Percentiles rank a stretch among this genome's conserved stretches.
These are phyloP conservation scores for Rallus limicola DNA, from an alignment of 2,113 vertebrate genomes.

Conservation along the genomic window DNA sequence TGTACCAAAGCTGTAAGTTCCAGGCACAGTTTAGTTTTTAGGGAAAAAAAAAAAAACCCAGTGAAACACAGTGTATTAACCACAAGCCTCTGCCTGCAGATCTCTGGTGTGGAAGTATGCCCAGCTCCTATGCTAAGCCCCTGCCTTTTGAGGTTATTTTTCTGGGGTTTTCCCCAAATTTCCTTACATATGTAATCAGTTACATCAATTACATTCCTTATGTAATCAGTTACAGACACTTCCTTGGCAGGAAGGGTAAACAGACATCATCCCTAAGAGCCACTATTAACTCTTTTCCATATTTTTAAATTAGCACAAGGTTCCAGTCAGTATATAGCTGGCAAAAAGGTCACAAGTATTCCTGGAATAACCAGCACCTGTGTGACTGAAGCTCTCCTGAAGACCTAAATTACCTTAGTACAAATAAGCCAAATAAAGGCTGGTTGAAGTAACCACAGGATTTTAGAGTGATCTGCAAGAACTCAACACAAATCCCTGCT, in stretches of 20 bases:
- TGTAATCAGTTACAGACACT: rapidly evolving
- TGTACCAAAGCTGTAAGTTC: background rate
- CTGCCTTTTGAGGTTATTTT: background rate
- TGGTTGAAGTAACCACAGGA: background rate
- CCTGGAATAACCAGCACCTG: background rate
- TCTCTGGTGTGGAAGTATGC: background rate
- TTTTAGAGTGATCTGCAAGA: background rate
- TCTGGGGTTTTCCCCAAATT: background rate
- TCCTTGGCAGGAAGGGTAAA: background rate
- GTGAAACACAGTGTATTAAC: background rate
- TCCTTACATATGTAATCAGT: background rate
- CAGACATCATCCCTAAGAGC: background rate
- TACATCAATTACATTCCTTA: too few species aligned
- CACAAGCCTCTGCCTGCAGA: too few species aligned
- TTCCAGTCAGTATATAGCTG: background rate
- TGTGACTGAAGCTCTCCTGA: constrained; percentile 12
- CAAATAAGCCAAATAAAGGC: background rate
- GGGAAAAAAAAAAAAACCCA: too few species aligned
- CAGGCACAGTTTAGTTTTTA: background rate
- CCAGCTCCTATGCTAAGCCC: background rate
- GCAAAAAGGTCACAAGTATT: background rate
- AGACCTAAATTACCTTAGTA: background rate
- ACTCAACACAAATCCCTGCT: background rate
- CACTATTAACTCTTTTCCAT: background rate
- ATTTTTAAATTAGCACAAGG: background rate